Evolutionary conservation across 1,140 invertebrate species (phyloP).

Genomic region (Atta colombica): DNA sequence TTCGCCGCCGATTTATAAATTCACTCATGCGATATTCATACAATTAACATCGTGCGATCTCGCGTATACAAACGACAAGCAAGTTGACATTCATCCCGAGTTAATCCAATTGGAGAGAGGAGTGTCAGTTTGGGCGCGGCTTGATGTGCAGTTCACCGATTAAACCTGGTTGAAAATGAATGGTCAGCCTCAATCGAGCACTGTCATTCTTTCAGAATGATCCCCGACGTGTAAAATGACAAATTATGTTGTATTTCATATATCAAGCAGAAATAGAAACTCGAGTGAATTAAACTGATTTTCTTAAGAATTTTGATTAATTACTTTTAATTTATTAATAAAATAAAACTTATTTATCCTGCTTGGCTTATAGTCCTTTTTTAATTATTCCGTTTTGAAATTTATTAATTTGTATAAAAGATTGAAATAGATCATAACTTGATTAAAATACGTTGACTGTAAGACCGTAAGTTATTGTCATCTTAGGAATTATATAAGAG

Average conservation of each 20-base stretch:
- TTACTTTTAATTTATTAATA: not conserved
- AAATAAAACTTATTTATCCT: not conserved
- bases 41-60: slow-evolving; percentile 68
- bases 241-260: slow-evolving; percentile 1
- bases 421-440: not conserved
- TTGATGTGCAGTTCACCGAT: slow-evolving; percentile 71
- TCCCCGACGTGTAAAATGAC: slow-evolving; percentile 21
- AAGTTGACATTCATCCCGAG: slow-evolving; percentile 72
- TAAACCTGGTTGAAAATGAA: slow-evolving; percentile 65
- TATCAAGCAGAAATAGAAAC: not conserved
- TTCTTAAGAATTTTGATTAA: not conserved
- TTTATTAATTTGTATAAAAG: not conserved
- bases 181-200: slow-evolving; percentile 40
- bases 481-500: not conserved
- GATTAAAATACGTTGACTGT: not conserved
- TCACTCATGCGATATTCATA: slow-evolving; percentile 76
- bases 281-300: not conserved
- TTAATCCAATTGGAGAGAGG: slow-evolving; percentile 78
- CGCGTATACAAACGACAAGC: slow-evolving; percentile 56
- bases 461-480: not conserved
- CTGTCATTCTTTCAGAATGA: slow-evolving; percentile 33
- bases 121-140: slow-evolving; percentile 77
- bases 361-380: too few relatives aligned
- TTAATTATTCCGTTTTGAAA: not conserved
- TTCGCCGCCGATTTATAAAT: slow-evolving; percentile 69